These are phyloP conservation scores for Lithosia quadra DNA, from an alignment of 2,888 invertebrate genomes.

Conservation along the genomic window DNA sequence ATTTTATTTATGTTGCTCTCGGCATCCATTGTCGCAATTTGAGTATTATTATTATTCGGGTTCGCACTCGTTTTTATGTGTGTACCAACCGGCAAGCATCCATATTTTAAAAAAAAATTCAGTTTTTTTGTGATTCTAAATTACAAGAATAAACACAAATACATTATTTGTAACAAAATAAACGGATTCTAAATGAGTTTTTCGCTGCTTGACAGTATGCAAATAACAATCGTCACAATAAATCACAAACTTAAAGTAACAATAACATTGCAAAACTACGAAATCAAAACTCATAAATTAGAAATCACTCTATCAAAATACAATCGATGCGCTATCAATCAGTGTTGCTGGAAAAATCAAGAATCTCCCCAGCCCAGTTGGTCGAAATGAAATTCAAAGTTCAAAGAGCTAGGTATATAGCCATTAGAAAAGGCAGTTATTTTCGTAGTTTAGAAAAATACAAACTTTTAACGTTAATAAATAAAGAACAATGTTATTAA, in stretches of 20 bases:
- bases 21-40: neutral
- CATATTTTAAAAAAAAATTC: neutral
- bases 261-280: neutral
- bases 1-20: neutral
- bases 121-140: neutral
- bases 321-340: too few species aligned
- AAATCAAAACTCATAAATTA: too few species aligned
- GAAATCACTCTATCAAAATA: too few species aligned
- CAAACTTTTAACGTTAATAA: too few species aligned
- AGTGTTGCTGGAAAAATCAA: too few species aligned
- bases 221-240: neutral
- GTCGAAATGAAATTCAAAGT: too few species aligned
- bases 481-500: too few species aligned
- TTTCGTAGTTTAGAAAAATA: too few species aligned
- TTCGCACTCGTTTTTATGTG: neutral
- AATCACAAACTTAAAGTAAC: neutral
- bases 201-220: neutral
- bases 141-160: neutral
- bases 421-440: too few species aligned
- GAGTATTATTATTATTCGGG: neutral
- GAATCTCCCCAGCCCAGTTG: too few species aligned
- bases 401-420: too few species aligned
- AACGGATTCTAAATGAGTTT: neutral
- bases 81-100: neutral
- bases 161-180: too few species aligned